Evolutionary conservation across 2,888 invertebrate genomes (phyloP).

Genomic region (Noctua fimbriata): DNA sequence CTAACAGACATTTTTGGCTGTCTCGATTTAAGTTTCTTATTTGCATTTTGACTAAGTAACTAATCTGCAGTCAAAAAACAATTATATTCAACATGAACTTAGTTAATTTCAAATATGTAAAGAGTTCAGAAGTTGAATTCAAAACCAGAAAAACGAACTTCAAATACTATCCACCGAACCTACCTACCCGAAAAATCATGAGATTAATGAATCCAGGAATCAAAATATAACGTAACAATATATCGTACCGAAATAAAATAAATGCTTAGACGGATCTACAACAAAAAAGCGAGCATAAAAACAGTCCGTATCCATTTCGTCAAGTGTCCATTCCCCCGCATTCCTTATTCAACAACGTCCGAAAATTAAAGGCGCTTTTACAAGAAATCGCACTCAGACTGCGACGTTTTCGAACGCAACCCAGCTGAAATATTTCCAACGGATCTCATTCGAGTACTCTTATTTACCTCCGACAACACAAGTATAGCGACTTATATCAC

Average conservation of each 20-base stretch:
- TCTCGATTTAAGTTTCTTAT: neutral
- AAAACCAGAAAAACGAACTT: neutral
- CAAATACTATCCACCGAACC: neutral
- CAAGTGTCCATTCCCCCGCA: slow-evolving; percentile 77
- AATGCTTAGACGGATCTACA: slow-evolving; percentile 51
- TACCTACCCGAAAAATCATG: neutral
- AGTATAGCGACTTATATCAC: slow-evolving; percentile 71
- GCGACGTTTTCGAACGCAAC: slow-evolving; percentile 73
- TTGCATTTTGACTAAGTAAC: neutral
- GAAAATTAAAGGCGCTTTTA: slow-evolving; percentile 85
- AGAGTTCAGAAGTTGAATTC: neutral
- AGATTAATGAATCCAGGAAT: neutral
- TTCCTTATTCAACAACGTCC: slow-evolving; percentile 88
- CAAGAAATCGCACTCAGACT: slow-evolving; percentile 89
- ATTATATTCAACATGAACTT: neutral
- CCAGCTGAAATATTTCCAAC: slow-evolving; percentile 84
- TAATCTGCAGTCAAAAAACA: neutral
- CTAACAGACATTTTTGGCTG: neutral
- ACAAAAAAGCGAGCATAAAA: slow-evolving; percentile 65
- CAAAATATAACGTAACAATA: slow-evolving; percentile 1
- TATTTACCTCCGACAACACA: slow-evolving; percentile 79
- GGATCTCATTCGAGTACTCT: slow-evolving; percentile 82
- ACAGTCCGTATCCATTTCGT: slow-evolving; percentile 67
- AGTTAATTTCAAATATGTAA: neutral
- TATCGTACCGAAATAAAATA: slow-evolving; percentile 45